Evolutionary conservation across 2,113 vertebrate genomes (phyloP), one percentile per base, ranked within the genome.

Genomic region (Heptranchias perlo): DNA sequence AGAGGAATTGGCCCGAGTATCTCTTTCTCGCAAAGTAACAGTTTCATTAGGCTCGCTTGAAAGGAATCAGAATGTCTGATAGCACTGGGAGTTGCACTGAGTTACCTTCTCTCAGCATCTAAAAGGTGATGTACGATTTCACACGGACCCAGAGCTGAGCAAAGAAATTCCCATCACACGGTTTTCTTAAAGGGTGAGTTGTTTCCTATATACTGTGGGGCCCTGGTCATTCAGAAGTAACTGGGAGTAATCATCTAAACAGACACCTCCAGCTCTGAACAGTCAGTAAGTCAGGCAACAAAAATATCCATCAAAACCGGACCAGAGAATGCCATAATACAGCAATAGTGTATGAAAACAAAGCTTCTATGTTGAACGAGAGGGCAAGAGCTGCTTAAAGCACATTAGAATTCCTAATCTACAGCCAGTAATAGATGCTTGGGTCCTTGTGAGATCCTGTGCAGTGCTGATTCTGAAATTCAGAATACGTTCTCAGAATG

Each of bases 281-380:
- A 92, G 87, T 92, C 87, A 62, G 23, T 14, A 47, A 82, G 89
- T 62, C 89, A 62, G 87, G 87, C 87, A 58, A 92, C 87, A 47
- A 25, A 73, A 95, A 95, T 31, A 73, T 47, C 65, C 64, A 35
- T 73, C 28, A 73, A 35, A 95, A 47, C 3, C 65, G 23, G 64
- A 44, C 94, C 16, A 44, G 14, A 21, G n/a, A 93, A 62, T 28
- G 58, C 58, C 62, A 47, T 67, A 67, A 1, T 31, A 94, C 94
- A 95, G 23, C 18, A 8, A 54, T 10, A 89, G 87, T 31, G 52
- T 91, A 35, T 35, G 25, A 35, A 58, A 39, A 64, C 23, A 95
- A 95, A 47, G 2, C 31, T 18, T 31, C 64, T 11, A 52, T 7
- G 28, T 69, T 47, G 58, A 65, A 67, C 44, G 23, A 65, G 62